These are phyloP conservation scores for Leptopilina clavipes DNA, from an alignment of 1,140 invertebrate species.

Conservation along the genomic window DNA sequence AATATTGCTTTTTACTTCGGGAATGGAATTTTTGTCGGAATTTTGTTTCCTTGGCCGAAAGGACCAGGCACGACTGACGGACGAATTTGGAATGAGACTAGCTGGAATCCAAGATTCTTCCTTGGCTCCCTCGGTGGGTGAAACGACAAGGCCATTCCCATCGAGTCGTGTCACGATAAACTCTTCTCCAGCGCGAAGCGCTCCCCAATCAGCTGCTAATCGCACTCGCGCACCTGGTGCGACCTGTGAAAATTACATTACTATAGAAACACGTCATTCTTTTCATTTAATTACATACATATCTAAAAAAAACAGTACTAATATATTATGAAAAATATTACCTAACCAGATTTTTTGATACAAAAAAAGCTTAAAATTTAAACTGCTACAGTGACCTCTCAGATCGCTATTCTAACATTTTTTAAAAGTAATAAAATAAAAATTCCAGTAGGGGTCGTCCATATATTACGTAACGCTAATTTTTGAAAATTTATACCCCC, in stretches of 20 bases:
- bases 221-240: slow-evolving; percentile 75
- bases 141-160: slow-evolving; percentile 71
- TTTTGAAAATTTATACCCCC: too few relatives aligned
- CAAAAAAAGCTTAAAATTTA: too few relatives aligned
- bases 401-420: too few relatives aligned
- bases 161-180: slow-evolving; percentile 73
- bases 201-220: slow-evolving; percentile 75
- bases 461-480: too few relatives aligned
- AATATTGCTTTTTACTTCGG: background rate
- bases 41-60: slow-evolving; percentile 75
- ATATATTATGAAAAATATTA: too few relatives aligned
- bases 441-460: too few relatives aligned
- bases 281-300: too few relatives aligned
- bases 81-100: slow-evolving; percentile 76
- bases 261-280: too few relatives aligned
- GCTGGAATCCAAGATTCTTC: slow-evolving; percentile 81
- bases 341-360: too few relatives aligned
- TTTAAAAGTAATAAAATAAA: too few relatives aligned
- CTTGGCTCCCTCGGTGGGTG: slow-evolving; percentile 63
- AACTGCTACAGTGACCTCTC: too few relatives aligned
- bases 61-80: slow-evolving; percentile 78
- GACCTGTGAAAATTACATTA: slow-evolving; percentile 62
- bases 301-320: too few relatives aligned
- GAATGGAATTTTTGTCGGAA: slow-evolving; percentile 42
- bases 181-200: slow-evolving; percentile 75